These are phyloP conservation scores for Parapsyche elsis DNA, from an alignment of 1,140 invertebrate species.

Conservation along the genomic window DNA sequence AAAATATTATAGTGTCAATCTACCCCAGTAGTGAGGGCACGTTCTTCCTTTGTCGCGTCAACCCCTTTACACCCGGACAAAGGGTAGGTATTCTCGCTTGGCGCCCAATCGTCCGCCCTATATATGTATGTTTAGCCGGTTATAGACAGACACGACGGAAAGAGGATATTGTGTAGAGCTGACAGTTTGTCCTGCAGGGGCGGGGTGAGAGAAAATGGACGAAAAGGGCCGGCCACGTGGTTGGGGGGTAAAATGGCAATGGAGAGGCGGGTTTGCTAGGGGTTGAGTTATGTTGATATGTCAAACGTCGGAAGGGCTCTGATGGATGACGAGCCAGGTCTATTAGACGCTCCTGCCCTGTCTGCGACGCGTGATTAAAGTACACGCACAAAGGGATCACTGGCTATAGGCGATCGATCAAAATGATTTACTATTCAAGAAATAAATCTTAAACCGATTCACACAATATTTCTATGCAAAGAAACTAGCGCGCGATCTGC, in stretches of 20 bases:
- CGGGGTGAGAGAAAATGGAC: neutral
- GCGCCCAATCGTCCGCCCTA: neutral
- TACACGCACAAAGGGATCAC: slow-evolving; percentile 11
- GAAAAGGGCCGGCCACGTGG: neutral
- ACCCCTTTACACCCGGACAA: neutral
- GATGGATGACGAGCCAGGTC: slow-evolving; percentile 44
- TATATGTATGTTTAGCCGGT: slow-evolving; percentile 4
- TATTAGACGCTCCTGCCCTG: slow-evolving; percentile 22
- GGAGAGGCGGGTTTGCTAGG: neutral
- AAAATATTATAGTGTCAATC: slow-evolving; percentile 6
- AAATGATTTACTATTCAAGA: slow-evolving; percentile 24
- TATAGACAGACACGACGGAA: slow-evolving; percentile 34
- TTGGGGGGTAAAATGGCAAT: no score
- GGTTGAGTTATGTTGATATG: slow-evolving; percentile 45
- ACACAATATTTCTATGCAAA: neutral
- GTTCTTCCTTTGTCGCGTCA: neutral
- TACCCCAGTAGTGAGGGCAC: neutral
- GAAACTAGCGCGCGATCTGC: no score
- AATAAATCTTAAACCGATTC: slow-evolving; percentile 17
- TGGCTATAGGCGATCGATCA: slow-evolving; percentile 8
- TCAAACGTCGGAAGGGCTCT: slow-evolving; percentile 44
- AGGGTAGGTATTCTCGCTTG: neutral
- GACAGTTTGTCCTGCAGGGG: slow-evolving; percentile 36
- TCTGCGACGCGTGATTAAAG: slow-evolving; percentile 25
- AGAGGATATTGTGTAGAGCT: slow-evolving; percentile 41